phyloP scores from a whole-genome alignment of 2,797 vertebrate species.

The Acestrorhynchus altus region DNA sequence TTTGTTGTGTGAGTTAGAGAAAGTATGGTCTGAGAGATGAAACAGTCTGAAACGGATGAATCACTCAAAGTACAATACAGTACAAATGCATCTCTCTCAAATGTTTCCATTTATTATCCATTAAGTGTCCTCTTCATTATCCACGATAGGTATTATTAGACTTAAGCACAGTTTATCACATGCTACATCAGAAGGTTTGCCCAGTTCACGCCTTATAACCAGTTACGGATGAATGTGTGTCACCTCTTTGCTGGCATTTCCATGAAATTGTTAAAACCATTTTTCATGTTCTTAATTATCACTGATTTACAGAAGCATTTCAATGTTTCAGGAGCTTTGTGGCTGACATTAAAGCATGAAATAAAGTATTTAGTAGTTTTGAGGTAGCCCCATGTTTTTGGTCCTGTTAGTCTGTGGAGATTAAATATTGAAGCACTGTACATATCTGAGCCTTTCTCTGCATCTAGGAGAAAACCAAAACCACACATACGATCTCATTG shows the following conservation, averaged over 20 bases:
- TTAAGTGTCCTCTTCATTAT: background rate
- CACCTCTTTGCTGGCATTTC: background rate
- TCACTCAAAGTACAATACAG: background rate
- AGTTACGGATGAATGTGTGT: no score
- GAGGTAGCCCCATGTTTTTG: background rate
- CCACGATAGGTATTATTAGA: background rate
- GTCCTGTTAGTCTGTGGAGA: constrained; percentile 23
- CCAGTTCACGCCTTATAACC: background rate
- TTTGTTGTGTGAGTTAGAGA: background rate
- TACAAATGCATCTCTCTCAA: constrained; percentile 5
- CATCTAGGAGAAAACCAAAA: constrained; percentile 30
- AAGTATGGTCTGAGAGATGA: background rate
- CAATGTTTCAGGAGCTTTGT: background rate
- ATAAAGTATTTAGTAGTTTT: constrained; percentile 28
- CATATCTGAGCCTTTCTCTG: constrained; percentile 31
- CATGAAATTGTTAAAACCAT: background rate
- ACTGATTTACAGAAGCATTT: background rate
- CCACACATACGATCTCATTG: constrained; percentile 33
- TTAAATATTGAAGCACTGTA: constrained; percentile 42
- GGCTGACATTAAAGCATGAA: background rate
- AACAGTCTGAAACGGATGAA: constrained; percentile 8
- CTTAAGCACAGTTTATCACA: background rate
- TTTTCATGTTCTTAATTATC: background rate
- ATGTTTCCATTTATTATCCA: no score
- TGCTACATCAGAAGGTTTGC: constrained; percentile 4